A percentile compares a stretch with the other conserved stretches of the same genome.
Evolutionary conservation across 2,113 vertebrate species (phyloP).

Genomic region (Catharus fuscescens): DNA sequence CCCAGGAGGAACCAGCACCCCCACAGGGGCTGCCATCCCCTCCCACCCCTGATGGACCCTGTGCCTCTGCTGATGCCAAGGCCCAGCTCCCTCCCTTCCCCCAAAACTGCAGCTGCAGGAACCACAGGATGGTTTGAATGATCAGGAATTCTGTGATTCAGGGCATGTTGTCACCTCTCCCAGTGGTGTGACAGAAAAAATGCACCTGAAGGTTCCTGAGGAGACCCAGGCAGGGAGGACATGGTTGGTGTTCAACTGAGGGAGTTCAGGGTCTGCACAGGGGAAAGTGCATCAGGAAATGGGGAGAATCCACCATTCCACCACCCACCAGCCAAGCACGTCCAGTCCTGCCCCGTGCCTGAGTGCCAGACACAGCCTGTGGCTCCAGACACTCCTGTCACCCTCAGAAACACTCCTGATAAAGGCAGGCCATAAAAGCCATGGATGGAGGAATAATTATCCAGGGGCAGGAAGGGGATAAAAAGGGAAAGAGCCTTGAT

Average conservation of each 20-base stretch:
- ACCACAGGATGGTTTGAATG: not conserved
- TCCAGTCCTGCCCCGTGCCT: not conserved
- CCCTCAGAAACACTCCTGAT: constrained; percentile 19
- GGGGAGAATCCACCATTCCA: not conserved
- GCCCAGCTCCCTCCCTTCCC: not conserved
- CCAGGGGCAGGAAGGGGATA: not conserved
- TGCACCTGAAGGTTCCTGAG: not conserved
- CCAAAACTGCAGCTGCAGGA: not conserved
- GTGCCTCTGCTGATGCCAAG: too few species aligned
- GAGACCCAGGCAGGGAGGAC: not conserved
- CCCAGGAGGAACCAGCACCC: not conserved
- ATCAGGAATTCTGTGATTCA: not conserved
- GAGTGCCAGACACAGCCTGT: not conserved
- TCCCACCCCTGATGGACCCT: not conserved
- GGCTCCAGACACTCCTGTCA: constrained; percentile 34
- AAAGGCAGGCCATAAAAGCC: constrained; percentile 48
- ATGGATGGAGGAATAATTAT: constrained; percentile 12
- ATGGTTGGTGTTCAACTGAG: fast-evolving
- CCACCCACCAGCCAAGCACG: not conserved
- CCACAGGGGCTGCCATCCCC: not conserved
- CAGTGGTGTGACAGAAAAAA: not conserved
- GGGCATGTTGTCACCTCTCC: not conserved
- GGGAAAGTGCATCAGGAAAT: not conserved
- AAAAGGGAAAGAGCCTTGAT: constrained; percentile 50
- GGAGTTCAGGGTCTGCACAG: not conserved